phyloP scores from a whole-genome alignment of 2,888 invertebrate species.

The Halictus quadricinctus region DNA sequence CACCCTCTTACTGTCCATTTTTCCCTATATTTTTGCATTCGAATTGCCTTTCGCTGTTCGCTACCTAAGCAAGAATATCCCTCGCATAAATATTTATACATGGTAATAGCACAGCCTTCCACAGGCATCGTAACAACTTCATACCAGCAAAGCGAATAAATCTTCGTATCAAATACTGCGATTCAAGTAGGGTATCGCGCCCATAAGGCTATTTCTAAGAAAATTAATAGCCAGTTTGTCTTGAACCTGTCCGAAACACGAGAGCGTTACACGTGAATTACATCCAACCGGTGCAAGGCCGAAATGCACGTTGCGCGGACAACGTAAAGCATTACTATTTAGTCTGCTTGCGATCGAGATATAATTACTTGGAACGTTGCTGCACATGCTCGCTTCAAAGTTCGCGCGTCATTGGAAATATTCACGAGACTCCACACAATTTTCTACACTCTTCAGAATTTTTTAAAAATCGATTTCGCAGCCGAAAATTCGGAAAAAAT shows the following conservation, averaged over 20 bases:
- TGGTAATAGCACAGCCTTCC: neutral
- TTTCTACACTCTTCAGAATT: too few relatives aligned
- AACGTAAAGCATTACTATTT: neutral
- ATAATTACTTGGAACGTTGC: neutral
- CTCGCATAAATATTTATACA: constrained; percentile 3
- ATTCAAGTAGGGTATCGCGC: neutral
- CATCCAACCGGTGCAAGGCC: too few relatives aligned
- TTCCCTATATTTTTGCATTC: neutral
- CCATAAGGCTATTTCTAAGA: constrained; percentile 3
- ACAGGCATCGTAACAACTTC: constrained; percentile 3
- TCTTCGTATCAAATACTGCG: constrained; percentile 15
- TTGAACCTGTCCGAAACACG: neutral
- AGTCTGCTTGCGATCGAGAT: neutral
- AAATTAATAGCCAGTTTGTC: constrained; percentile 21
- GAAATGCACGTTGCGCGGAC: neutral
- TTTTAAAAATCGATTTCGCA: too few relatives aligned
- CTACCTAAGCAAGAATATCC: neutral
- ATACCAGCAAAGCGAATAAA: neutral
- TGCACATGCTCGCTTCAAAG: too few relatives aligned
- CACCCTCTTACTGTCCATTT: neutral
- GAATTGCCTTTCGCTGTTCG: neutral
- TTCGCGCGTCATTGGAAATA: too few relatives aligned
- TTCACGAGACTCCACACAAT: too few relatives aligned
- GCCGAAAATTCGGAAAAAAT: too few relatives aligned
- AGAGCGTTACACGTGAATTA: neutral